Base-by-base conservation (phyloP, 2,888 invertebrate genomes). In the Drosophila cracens region DNA sequence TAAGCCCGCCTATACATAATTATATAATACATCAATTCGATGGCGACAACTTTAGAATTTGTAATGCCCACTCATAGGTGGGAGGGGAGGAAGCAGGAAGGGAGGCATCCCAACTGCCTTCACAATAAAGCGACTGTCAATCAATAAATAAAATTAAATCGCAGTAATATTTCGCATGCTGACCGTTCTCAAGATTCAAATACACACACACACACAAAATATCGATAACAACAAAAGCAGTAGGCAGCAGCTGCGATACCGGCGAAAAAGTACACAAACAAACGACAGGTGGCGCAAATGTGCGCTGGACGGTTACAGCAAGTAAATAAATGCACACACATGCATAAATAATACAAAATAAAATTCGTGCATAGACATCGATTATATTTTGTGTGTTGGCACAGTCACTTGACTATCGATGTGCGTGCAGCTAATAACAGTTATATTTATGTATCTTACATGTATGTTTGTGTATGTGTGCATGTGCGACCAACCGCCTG, bases 201-300 rank as follows among this genome's bases (percentile, higher is more conserved):
- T 11, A 56, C 13, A 31, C 11, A 48, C 21, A 48, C 21, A 46
- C 18, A 13, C 38, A 56, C n/a, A 48, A 48, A 40, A 25, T 46
- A 46, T 56, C 36, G 27, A 38, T 38, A 38, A 21, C 7, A 40
- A 40, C 21, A 65, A n/a, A 25, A 51, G 2, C 21, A 46, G 16
- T 10, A 56, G 46, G 6, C 27, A 60, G 29, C 21, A 13, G 33
- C 16, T 29, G 0, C 13, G 21, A 60, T 48, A 53, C 16, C 59
- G 31, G 38, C 48, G 11, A 34, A 27, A 25, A 68, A 76, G 31
- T 76, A 82, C 21, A 16, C 46, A 46, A 71, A 79, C 11, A 82
- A 82, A 31, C 74, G 68, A 18, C 73, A 87, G 70, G 36, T 66
- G 49, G 69, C 84, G 27, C 72, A 70, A 51, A 18, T 71, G 54